A percentile compares a stretch with the other conserved stretches of the same genome.
phyloP scores from a whole-genome alignment of 2,113 vertebrate genomes.

The Clarias magur region DNA sequence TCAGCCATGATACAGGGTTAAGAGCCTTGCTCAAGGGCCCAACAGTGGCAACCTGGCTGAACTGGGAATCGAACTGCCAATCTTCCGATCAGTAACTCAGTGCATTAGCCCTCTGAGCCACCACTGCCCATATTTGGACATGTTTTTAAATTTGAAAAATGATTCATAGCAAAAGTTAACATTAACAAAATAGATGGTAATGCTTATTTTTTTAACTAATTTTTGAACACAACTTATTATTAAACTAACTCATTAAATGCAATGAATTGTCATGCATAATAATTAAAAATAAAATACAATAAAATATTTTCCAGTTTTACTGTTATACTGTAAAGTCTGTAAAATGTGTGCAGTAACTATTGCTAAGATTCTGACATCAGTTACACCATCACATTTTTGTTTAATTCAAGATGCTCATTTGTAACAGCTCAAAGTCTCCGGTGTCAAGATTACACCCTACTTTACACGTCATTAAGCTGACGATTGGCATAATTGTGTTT shows the following conservation, averaged over 20 bases:
- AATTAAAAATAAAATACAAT: not conserved
- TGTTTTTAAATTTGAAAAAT: not conserved
- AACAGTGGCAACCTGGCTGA: no score
- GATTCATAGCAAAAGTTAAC: not conserved
- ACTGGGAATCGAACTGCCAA: no score
- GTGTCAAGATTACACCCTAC: conserved; percentile 82
- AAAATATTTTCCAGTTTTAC: not conserved
- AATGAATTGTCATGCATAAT: not conserved
- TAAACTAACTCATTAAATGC: not conserved
- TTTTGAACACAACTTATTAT: not conserved
- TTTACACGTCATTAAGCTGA: conserved; percentile 90
- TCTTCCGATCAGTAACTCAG: no score
- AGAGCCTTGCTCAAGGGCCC: no score
- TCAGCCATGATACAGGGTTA: no score
- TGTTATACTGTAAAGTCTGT: not conserved
- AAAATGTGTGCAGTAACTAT: not conserved
- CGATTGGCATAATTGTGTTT: conserved; percentile 93
- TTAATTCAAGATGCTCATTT: conserved; percentile 78
- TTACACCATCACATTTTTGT: conserved; percentile 35
- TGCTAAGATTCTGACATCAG: not conserved
- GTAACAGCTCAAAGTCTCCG: conserved; percentile 69
- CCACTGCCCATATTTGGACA: no score
- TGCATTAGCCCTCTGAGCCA: no score
- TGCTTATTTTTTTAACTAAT: not conserved
- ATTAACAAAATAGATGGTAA: not conserved